Conservation (phyloP, 2,888 invertebrate species). For the Cantharis rufa region DNA sequence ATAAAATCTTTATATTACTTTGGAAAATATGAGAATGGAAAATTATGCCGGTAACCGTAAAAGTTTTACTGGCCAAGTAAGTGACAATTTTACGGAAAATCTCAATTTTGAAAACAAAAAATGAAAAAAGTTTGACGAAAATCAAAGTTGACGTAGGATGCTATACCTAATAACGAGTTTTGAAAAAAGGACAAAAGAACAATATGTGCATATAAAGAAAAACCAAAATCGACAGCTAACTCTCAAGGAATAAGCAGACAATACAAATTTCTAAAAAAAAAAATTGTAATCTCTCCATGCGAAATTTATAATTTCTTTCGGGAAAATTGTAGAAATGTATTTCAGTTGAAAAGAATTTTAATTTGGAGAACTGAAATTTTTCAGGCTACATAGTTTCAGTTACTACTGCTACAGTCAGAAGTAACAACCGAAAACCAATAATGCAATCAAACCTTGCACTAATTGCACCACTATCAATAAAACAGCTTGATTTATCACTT, state of each 20-base stretch:
- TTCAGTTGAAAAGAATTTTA: too few species aligned
- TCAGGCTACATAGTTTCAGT: too few species aligned
- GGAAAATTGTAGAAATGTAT: too few species aligned
- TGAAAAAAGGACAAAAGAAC: background rate
- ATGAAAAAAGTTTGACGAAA: background rate
- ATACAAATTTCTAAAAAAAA: background rate
- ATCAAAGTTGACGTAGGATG: background rate
- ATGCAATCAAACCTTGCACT: too few species aligned
- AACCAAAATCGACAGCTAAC: background rate
- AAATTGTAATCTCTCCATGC: background rate
- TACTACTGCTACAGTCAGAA: too few species aligned
- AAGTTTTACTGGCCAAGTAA: background rate
- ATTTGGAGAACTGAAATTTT: too few species aligned
- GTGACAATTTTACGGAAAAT: too few species aligned
- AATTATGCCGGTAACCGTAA: background rate
- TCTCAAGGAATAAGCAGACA: background rate
- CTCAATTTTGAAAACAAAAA: background rate
- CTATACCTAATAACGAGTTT: background rate
- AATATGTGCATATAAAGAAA: background rate
- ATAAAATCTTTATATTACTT: too few species aligned
- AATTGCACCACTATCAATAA: too few species aligned
- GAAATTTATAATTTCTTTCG: background rate
- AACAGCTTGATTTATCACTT: too few species aligned
- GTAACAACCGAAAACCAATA: too few species aligned
- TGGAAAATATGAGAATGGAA: background rate